These are phyloP conservation scores for Pygoscelis adeliae DNA, from an alignment of 2,113 vertebrate species.

Conservation along the genomic window DNA sequence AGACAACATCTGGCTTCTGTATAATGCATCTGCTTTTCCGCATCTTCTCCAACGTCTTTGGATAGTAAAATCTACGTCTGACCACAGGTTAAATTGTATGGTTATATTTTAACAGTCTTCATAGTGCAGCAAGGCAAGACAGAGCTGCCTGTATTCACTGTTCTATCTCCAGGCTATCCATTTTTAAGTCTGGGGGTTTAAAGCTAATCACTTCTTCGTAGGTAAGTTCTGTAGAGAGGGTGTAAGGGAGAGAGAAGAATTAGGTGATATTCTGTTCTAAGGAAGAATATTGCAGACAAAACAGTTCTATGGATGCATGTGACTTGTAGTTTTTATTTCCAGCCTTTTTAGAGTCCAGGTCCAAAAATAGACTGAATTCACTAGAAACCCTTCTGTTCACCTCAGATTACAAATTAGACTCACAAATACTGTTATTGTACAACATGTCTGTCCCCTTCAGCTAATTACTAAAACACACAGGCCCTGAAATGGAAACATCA, in stretches of 20 bases:
- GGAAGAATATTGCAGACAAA: neutral
- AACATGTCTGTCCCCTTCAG: neutral
- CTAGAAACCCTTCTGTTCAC: neutral
- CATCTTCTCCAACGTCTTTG: conserved; percentile 61
- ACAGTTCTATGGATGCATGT: neutral
- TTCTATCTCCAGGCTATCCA: conserved; percentile 87
- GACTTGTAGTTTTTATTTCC: neutral
- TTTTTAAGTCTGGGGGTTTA: conserved; percentile 82
- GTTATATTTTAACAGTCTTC: conserved; percentile 62
- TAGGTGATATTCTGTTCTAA: neutral
- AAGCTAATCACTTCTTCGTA: conserved; percentile 92
- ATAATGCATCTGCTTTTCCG: conserved; percentile 29
- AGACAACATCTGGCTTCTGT: conserved; percentile 22
- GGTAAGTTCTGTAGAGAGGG: conserved; percentile 83
- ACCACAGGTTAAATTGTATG: conserved; percentile 43
- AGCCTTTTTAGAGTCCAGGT: neutral
- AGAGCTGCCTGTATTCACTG: conserved; percentile 75
- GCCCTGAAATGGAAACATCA: conserved; percentile 8
- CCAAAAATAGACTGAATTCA: neutral
- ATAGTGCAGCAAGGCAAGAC: conserved; percentile 36
- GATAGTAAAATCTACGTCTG: conserved; percentile 48
- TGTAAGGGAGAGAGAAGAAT: neutral
- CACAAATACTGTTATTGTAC: neutral
- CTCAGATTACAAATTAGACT: neutral
- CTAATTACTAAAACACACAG: neutral